Percentiles rank a stretch among this genome's conserved stretches.
phyloP scores from a whole-genome alignment of 2,113 vertebrate species.

The Gracilinanus agilis region DNA sequence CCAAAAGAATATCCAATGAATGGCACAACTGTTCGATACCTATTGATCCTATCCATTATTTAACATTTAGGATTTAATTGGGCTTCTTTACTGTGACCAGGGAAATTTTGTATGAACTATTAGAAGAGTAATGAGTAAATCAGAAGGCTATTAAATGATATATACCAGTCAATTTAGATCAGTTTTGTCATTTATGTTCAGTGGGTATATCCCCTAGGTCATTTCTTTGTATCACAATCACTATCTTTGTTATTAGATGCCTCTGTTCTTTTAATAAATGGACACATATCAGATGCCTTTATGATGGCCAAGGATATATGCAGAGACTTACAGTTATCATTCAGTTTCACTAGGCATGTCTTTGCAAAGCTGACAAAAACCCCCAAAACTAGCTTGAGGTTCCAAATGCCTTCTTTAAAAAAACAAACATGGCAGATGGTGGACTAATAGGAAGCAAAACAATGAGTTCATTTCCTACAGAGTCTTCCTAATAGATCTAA shows the following conservation, averaged over 20 bases:
- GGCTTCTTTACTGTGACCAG: not conserved
- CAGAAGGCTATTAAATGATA: too few relatives aligned
- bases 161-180: not conserved
- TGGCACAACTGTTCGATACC: not conserved
- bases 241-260: not conserved
- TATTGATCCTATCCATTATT: not conserved
- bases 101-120: not conserved
- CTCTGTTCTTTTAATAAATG: not conserved
- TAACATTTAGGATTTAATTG: not conserved
- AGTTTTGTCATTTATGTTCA: not conserved
- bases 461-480: too few relatives aligned
- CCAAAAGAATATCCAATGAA: not conserved
- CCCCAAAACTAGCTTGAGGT: too few relatives aligned
- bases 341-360: too few relatives aligned
- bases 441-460: too few relatives aligned
- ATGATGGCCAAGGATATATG: not conserved
- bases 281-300: not conserved
- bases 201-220: not conserved
- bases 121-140: not conserved
- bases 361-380: too few relatives aligned
- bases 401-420: too few relatives aligned
- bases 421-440: too few relatives aligned
- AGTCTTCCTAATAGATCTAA: too few relatives aligned
- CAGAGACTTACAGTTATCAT: not conserved
- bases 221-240: not conserved